Conservation (phyloP, 1,140 invertebrate species). For the Dreissena polymorpha region DNA sequence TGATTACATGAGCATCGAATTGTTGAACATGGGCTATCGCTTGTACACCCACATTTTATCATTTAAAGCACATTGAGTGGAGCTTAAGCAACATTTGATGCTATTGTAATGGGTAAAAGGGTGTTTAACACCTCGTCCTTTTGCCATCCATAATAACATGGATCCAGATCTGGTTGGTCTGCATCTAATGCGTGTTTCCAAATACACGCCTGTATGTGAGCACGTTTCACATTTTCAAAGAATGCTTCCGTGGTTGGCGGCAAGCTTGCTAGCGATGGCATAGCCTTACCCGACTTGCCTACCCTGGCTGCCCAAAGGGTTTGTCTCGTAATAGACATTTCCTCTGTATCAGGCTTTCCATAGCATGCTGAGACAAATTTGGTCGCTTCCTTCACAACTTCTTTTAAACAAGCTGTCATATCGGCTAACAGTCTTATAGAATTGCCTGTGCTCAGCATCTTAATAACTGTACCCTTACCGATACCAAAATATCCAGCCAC, state of each 20-base stretch:
- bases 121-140: neutral
- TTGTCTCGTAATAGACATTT: neutral
- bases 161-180: neutral
- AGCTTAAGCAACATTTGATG: too few relatives aligned
- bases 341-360: neutral
- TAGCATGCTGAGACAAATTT: neutral
- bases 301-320: neutral
- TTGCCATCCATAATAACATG: neutral
- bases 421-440: too few relatives aligned
- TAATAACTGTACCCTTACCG: too few relatives aligned
- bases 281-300: neutral
- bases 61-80: too few relatives aligned
- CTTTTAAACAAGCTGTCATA: too few relatives aligned
- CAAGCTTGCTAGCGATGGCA: neutral
- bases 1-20: too few relatives aligned
- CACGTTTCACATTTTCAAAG: neutral
- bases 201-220: neutral
- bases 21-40: too few relatives aligned
- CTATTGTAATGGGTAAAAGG: neutral
- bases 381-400: conserved; percentile 6
- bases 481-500: too few relatives aligned
- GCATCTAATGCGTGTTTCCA: neutral
- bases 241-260: neutral
- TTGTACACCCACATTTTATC: too few relatives aligned
- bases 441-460: too few relatives aligned